phyloP scores from a whole-genome alignment of 2,113 vertebrate genomes.

The Nerophis ophidion region DNA sequence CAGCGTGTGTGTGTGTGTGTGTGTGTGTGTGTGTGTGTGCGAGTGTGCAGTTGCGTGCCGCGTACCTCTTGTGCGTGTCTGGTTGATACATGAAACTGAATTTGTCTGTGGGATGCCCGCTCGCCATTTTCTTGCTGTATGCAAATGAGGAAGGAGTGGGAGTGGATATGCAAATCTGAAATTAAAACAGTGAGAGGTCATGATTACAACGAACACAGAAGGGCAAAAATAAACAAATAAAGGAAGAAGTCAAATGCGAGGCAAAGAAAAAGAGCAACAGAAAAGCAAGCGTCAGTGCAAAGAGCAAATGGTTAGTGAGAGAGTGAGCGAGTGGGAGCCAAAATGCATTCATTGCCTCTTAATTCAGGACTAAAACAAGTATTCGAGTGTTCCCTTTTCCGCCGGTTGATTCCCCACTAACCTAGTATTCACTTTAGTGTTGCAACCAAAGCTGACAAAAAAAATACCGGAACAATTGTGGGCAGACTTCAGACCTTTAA shows the following conservation, averaged over 20 bases:
- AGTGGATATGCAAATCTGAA: slow-evolving; percentile 77
- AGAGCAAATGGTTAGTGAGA: slow-evolving; percentile 61
- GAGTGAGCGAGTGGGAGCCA: slow-evolving; percentile 21
- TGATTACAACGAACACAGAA: slow-evolving; percentile 69
- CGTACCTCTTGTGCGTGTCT: slow-evolving; percentile 76
- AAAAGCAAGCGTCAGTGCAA: slow-evolving; percentile 56
- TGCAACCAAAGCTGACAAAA: too few relatives aligned
- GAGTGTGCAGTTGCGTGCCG: slow-evolving; percentile 59
- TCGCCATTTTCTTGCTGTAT: slow-evolving; percentile 72
- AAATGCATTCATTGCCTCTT: slow-evolving; percentile 4
- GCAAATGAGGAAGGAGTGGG: slow-evolving; percentile 74
- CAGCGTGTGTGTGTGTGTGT: slow-evolving; percentile 18
- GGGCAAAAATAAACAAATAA: neutral
- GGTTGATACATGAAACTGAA: slow-evolving; percentile 76
- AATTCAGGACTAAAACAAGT: neutral
- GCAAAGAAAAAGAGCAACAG: slow-evolving; percentile 23
- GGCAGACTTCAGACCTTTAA: too few relatives aligned
- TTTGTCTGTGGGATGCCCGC: slow-evolving; percentile 75
- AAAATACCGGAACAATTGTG: too few relatives aligned
- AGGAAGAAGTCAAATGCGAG: slow-evolving; percentile 3
- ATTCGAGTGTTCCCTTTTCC: neutral
- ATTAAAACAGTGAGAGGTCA: slow-evolving; percentile 74
- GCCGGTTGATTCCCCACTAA: neutral
- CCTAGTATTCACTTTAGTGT: neutral
- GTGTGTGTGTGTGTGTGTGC: slow-evolving; percentile 23